A percentile compares a stretch with the other conserved stretches of the same genome.
These are phyloP conservation scores for Campoletis raptor DNA, from an alignment of 2,888 invertebrate species.

Conservation along the genomic window DNA sequence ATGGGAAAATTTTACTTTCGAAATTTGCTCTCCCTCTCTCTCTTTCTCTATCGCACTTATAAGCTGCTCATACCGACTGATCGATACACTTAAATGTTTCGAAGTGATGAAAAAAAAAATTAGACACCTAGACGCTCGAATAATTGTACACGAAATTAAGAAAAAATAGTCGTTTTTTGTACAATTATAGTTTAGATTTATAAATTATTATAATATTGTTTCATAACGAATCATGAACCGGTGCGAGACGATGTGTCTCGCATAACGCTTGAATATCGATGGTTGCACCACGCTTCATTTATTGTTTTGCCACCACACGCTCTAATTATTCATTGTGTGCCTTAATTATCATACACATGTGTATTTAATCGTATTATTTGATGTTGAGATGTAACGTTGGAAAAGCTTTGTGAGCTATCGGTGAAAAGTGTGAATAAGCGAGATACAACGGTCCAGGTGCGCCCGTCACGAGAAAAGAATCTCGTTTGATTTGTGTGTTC, in stretches of 20 bases:
- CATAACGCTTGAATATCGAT: slow-evolving; percentile 42
- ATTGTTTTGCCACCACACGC: slow-evolving; percentile 35
- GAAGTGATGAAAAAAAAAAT: not conserved
- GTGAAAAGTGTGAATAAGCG: slow-evolving; percentile 37
- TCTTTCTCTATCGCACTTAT: too few relatives aligned
- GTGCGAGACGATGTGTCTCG: slow-evolving; percentile 54
- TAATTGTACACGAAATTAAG: not conserved
- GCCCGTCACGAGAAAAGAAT: slow-evolving; percentile 22
- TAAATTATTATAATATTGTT: not conserved
- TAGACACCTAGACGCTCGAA: not conserved
- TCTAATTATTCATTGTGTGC: slow-evolving; percentile 32
- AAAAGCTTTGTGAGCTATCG: slow-evolving; percentile 46
- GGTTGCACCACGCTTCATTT: slow-evolving; percentile 51
- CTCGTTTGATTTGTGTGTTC: slow-evolving; percentile 47
- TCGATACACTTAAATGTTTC: not conserved
- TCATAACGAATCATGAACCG: slow-evolving; percentile 19
- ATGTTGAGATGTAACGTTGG: slow-evolving; percentile 34
- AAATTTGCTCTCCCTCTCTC: too few relatives aligned
- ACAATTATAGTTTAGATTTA: not conserved
- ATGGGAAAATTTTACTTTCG: too few relatives aligned
- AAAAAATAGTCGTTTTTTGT: not conserved
- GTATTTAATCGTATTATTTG: slow-evolving; percentile 46
- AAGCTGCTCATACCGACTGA: too few relatives aligned
- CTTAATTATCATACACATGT: slow-evolving; percentile 14
- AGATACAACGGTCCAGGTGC: slow-evolving; percentile 28